Conservation (phyloP, 2,888 invertebrate species). For the Drosophila paramelanica region DNA sequence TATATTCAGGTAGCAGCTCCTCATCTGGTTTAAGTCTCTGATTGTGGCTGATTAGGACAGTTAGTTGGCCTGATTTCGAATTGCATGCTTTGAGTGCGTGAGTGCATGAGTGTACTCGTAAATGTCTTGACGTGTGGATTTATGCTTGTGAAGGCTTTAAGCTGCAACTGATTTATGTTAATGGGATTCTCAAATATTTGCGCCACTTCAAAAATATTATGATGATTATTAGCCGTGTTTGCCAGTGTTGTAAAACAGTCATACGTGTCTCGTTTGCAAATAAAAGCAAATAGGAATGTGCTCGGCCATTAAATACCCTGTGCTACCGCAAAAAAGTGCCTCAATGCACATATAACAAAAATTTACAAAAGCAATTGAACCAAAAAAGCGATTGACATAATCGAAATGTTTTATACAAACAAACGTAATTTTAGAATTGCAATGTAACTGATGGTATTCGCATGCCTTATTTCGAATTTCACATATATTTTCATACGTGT, state of each 20-base stretch:
- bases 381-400: background rate
- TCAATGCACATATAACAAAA: too few relatives aligned
- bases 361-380: background rate
- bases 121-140: conserved; percentile 38
- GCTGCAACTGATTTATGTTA: conserved; percentile 69
- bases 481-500: background rate
- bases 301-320: background rate
- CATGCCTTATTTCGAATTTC: background rate
- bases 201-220: conserved; percentile 64
- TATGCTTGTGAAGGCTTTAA: conserved; percentile 41
- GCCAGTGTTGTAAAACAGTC: conserved; percentile 67
- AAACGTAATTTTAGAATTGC: background rate
- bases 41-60: conserved; percentile 52
- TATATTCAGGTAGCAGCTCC: conserved; percentile 16
- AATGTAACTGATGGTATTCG: background rate
- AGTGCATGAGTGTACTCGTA: conserved; percentile 10
- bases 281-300: conserved; percentile 9
- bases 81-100: conserved; percentile 21
- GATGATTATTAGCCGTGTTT: conserved; percentile 75
- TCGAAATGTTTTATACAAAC: too few relatives aligned
- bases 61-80: conserved; percentile 58
- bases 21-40: conserved; percentile 15
- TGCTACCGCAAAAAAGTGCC: too few relatives aligned
- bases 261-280: conserved; percentile 67
- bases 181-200: conserved; percentile 69